A percentile compares a stretch with the other conserved stretches of the same genome.
These are phyloP conservation scores for Diglossa brunneiventris DNA, from an alignment of 2,113 vertebrate species.

Conservation along the genomic window DNA sequence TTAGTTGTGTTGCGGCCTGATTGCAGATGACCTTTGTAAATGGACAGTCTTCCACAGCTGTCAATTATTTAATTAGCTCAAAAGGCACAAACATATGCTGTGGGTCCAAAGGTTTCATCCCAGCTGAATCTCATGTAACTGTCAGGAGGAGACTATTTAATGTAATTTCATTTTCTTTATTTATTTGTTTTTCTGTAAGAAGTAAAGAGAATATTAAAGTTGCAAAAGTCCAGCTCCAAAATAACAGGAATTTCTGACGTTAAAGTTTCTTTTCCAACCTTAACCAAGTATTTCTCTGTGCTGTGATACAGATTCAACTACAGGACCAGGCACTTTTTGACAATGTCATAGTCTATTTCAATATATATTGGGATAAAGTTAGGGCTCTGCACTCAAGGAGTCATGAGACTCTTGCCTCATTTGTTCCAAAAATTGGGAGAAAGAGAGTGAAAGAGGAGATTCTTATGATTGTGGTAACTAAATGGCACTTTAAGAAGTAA, in stretches of 20 bases:
- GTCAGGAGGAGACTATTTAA: neutral
- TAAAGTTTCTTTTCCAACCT: neutral
- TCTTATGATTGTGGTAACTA: neutral
- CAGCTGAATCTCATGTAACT: neutral
- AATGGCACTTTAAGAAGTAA: neutral
- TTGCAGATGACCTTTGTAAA: constrained; percentile 11
- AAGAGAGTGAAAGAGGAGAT: neutral
- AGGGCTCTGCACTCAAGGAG: neutral
- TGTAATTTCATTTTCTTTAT: neutral
- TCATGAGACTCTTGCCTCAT: neutral
- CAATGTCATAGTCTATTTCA: neutral
- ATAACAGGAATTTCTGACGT: neutral
- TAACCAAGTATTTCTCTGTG: neutral
- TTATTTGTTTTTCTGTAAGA: neutral
- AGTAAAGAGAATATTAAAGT: neutral
- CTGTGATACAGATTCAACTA: neutral
- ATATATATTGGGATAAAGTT: neutral
- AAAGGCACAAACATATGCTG: neutral
- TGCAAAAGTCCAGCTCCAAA: neutral
- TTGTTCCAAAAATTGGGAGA: neutral
- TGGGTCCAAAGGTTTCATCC: neutral
- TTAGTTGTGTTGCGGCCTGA: neutral
- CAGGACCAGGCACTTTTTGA: neutral
- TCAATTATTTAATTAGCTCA: constrained; percentile 22
- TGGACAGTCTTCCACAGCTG: neutral